These are phyloP conservation scores for Hirundo rustica DNA, from an alignment of 2,797 vertebrate genomes.

Conservation along the genomic window DNA sequence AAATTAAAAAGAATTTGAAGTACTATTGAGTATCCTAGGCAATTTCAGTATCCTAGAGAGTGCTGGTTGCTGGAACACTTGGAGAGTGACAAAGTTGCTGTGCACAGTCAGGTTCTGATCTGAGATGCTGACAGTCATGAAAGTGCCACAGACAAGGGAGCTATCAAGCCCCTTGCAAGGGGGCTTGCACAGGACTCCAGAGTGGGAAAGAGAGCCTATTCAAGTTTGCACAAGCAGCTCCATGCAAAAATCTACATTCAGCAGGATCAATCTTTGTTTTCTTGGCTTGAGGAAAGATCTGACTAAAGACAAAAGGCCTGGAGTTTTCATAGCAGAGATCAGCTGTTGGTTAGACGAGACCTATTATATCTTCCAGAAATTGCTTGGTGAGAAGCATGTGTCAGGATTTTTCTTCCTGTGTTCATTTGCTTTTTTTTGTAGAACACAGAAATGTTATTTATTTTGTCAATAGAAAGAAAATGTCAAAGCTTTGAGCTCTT, in stretches of 20 bases:
- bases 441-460: background rate
- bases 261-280: background rate
- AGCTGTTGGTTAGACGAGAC: background rate
- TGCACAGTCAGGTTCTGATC: background rate
- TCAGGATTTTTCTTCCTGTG: background rate
- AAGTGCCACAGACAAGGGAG: background rate
- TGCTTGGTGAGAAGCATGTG: background rate
- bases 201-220: background rate
- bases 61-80: background rate
- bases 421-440: background rate
- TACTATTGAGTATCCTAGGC: background rate
- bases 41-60: background rate
- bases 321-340: background rate
- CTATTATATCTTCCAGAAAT: background rate
- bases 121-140: background rate
- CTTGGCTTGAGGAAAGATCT: background rate
- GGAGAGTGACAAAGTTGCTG: background rate
- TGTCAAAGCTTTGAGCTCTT: background rate
- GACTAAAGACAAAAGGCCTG: background rate
- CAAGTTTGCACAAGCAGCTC: background rate
- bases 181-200: background rate
- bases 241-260: background rate
- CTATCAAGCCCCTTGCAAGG: too few relatives aligned
- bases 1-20: background rate
- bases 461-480: constrained; percentile 15